Evolutionary conservation across 2,888 invertebrate genomes (phyloP), one percentile per base, ranked within the genome.

Genomic region (Platycheirus rosarum): DNA sequence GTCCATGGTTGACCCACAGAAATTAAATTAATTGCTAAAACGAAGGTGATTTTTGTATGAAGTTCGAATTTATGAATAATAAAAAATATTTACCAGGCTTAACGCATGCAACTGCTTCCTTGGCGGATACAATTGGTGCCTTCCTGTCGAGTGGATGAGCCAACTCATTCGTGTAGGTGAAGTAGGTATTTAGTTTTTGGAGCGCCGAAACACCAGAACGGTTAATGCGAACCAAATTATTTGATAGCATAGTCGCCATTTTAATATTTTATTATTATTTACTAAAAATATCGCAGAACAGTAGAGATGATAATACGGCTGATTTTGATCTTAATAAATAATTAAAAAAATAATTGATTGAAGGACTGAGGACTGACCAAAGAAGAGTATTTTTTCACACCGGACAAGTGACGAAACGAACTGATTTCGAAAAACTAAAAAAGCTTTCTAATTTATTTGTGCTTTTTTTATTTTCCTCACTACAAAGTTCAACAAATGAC

Each of bases 81-180:
- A 26, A 26, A n/a, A 26, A 26, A 26, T 80, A 88, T 91, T 92
- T 92, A 97, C 97, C 96, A 85, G 97, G 97, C 90, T 96, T 93
- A 66, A 97, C 92, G 82, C 91, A 93, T 87, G 93, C 92, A 60
- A 97, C 95, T 1, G 96, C 97, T 87, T 97, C 94, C 71, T 95
- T 94, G 0, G 96, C 93, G 5, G 93, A 91, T 14, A 94, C 92
- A 91, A 92, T 94, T 89, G 94, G 93, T 0, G 97, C 96, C 78
- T 94, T 92, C 82, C 93, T 93, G 84, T 94, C 93, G 85, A 95
- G 91, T 11, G 96, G 96, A 91, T 96, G 96, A 40, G 96, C 93
- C 46, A 97, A 93, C 89, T 97, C 96, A 84, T 94, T 94, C 18
- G 94, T 93, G 88, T 97, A 96, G 0, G 96, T 94, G 88, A 94